phyloP scores from a whole-genome alignment of 2,797 vertebrate species.

The Sebastes goodei region DNA sequence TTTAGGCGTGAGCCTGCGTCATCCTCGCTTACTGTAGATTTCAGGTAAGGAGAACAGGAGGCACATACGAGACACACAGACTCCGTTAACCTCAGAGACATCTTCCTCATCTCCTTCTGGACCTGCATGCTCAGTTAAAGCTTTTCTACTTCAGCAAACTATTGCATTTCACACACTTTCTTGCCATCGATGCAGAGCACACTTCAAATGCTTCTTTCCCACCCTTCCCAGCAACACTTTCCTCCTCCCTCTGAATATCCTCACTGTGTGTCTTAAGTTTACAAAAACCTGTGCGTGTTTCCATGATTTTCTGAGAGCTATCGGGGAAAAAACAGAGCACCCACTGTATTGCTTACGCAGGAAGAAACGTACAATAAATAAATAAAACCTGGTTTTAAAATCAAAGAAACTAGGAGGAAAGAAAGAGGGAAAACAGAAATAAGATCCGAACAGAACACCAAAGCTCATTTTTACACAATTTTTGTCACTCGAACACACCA shows the following conservation, averaged over 20 bases:
- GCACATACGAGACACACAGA: constrained; percentile 66
- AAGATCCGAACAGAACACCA: constrained; percentile 57
- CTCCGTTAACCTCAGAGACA: constrained; percentile 28
- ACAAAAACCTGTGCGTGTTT: constrained; percentile 65
- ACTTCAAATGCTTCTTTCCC: neutral
- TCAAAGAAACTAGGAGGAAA: constrained; percentile 11
- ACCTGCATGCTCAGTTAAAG: neutral
- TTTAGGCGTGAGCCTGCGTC: constrained; percentile 13
- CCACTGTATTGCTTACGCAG: constrained; percentile 68
- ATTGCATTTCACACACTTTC: neutral
- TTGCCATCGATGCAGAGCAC: neutral
- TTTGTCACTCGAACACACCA: constrained; percentile 80
- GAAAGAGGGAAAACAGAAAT: constrained; percentile 41
- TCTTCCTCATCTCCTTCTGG: constrained; percentile 19
- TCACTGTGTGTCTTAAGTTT: constrained; percentile 50
- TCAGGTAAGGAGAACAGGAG: constrained; percentile 62
- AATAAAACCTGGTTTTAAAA: constrained; percentile 42
- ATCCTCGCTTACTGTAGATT: constrained; percentile 9
- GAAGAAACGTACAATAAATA: constrained; percentile 57
- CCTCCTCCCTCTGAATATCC: constrained; percentile 25
- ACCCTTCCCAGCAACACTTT: neutral
- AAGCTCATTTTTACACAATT: constrained; percentile 67
- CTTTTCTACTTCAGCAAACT: neutral
- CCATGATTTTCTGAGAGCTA: constrained; percentile 47
- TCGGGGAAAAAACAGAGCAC: constrained; percentile 33